phyloP scores from a whole-genome alignment of 1,140 invertebrate genomes.

The Oppia nitens region DNA sequence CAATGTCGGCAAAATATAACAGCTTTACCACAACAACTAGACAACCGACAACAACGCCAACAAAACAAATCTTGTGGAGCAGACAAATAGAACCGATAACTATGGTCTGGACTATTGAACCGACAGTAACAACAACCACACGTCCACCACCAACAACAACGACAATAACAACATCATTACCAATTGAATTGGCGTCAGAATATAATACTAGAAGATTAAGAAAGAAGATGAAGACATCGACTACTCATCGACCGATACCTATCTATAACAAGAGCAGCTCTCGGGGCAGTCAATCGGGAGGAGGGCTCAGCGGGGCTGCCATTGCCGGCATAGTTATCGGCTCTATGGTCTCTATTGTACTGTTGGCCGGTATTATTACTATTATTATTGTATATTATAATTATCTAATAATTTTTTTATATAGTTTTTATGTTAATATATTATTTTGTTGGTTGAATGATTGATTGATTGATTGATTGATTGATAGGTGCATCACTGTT shows the following conservation, averaged over 20 bases:
- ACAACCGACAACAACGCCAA: background rate
- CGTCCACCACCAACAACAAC: background rate
- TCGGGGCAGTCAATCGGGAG: background rate
- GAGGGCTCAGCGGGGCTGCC: background rate
- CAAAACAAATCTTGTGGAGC: too few relatives aligned
- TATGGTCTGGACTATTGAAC: background rate
- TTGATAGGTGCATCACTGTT: background rate
- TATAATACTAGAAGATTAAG: background rate
- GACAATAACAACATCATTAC: background rate
- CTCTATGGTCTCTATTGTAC: slow-evolving; percentile 14
- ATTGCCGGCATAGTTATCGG: slow-evolving; percentile 39
- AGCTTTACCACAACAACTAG: background rate
- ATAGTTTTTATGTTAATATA: too few relatives aligned
- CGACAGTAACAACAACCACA: background rate
- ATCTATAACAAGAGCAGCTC: too few relatives aligned
- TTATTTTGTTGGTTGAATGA: too few relatives aligned
- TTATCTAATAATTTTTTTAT: too few relatives aligned
- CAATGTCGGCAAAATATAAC: too few relatives aligned
- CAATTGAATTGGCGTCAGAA: background rate
- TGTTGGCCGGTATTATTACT: slow-evolving; percentile 13
- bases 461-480: too few relatives aligned
- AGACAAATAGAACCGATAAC: too few relatives aligned
- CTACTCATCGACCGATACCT: too few relatives aligned
- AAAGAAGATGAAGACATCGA: background rate
- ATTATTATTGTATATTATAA: too few relatives aligned